Percentiles rank a stretch among this genome's conserved stretches.
phyloP scores from a whole-genome alignment of 1,140 invertebrate species.

The Potamilus streckersoni region DNA sequence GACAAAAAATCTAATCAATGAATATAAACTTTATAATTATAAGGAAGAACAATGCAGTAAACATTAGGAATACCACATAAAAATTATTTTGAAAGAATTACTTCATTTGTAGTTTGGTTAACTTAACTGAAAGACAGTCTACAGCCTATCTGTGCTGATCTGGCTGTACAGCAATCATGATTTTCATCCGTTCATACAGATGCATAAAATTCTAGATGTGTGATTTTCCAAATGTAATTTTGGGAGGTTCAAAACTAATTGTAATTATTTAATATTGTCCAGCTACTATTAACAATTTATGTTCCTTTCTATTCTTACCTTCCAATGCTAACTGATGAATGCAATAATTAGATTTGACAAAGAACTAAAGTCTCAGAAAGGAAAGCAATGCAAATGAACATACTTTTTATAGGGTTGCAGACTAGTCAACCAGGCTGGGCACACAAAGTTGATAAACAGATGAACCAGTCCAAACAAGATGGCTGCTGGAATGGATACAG shows the following conservation, averaged over 20 bases:
- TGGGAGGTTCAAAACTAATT: too few relatives aligned
- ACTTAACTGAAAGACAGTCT: too few relatives aligned
- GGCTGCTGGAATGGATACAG: slow-evolving; percentile 72
- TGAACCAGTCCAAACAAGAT: slow-evolving; percentile 68
- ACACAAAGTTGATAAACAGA: slow-evolving; percentile 72
- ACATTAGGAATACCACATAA: background rate
- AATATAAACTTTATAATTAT: background rate
- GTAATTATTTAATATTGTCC: too few relatives aligned
- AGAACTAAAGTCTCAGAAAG: too few relatives aligned
- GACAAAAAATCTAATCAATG: background rate
- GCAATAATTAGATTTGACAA: too few relatives aligned
- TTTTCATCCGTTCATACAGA: too few relatives aligned
- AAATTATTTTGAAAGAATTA: background rate
- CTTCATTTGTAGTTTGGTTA: background rate
- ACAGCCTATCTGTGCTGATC: too few relatives aligned
- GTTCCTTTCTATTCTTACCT: too few relatives aligned
- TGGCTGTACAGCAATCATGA: too few relatives aligned
- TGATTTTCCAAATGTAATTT: too few relatives aligned
- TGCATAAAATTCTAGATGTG: too few relatives aligned
- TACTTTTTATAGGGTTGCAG: slow-evolving; percentile 87
- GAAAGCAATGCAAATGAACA: slow-evolving; percentile 26
- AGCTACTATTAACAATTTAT: background rate
- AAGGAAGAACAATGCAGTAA: background rate
- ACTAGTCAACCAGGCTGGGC: slow-evolving; percentile 82
- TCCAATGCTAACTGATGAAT: too few relatives aligned